Conservation (phyloP, 2,888 invertebrate genomes). For the Rhabditoides inermis region DNA sequence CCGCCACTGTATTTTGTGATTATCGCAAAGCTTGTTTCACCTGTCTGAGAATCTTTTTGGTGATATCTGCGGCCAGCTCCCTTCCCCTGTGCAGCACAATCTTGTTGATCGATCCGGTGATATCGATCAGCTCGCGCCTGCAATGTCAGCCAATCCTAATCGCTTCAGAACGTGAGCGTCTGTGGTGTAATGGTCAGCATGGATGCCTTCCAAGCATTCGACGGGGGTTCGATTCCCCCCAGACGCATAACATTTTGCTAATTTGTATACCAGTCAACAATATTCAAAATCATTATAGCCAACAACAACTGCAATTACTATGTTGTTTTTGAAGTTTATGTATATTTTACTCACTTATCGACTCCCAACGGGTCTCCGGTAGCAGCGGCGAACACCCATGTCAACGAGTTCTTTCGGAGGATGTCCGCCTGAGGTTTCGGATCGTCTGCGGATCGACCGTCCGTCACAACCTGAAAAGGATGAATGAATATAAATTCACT, state of each 20-base stretch:
- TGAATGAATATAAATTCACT: no score
- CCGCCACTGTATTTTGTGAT: background rate
- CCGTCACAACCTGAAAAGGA: no score
- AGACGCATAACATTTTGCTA: no score
- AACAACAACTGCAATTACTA: no score
- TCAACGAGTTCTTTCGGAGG: conserved; percentile 26
- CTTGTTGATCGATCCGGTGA: conserved; percentile 46
- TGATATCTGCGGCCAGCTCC: conserved; percentile 43
- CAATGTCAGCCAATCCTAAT: conserved; percentile 14
- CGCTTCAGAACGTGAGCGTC: no score
- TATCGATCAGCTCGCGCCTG: conserved; percentile 44
- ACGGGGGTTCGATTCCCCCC: no score
- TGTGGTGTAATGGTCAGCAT: no score
- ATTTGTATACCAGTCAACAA: background rate
- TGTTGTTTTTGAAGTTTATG: no score
- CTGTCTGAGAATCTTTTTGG: conserved; percentile 36
- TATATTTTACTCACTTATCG: conserved; percentile 33
- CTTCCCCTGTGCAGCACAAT: conserved; percentile 47
- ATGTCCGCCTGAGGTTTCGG: conserved; percentile 30
- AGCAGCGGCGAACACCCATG: conserved; percentile 47
- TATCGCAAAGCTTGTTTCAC: conserved; percentile 1
- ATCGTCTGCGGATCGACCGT: conserved; percentile 42
- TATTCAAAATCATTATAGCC: no score
- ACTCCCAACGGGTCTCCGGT: conserved; percentile 44
- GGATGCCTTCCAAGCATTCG: no score